Conservation (phyloP, 2,888 invertebrate species). For the Panzeria rudis region DNA sequence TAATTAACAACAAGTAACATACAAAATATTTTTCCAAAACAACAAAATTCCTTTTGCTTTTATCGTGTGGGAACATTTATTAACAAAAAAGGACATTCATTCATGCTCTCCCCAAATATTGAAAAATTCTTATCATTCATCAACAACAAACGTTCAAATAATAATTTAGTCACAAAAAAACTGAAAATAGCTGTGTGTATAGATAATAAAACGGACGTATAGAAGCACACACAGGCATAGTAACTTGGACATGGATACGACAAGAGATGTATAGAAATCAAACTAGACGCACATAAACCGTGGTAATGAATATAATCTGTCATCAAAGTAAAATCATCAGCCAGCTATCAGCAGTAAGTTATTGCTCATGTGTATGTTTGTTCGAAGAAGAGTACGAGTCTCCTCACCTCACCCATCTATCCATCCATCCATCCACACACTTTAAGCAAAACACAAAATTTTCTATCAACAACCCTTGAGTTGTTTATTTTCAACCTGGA, state of each 20-base stretch:
- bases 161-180: conserved; percentile 62
- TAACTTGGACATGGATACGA: conserved; percentile 51
- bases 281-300: conserved; percentile 55
- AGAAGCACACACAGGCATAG: too few relatives aligned
- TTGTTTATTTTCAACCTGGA: conserved; percentile 66
- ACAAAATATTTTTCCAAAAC: conserved; percentile 40
- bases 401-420: conserved; percentile 7
- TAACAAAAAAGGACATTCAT: conserved; percentile 24
- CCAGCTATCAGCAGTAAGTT: conserved; percentile 38
- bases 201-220: conserved; percentile 50
- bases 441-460: conserved; percentile 5
- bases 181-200: conserved; percentile 19
- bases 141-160: conserved; percentile 65
- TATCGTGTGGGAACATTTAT: conserved; percentile 51
- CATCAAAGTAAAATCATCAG: conserved; percentile 78
- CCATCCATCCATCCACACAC: conserved; percentile 24
- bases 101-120: conserved; percentile 8
- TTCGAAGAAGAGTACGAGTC: neutral
- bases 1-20: conserved; percentile 77
- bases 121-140: conserved; percentile 70
- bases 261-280: conserved; percentile 22
- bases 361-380: conserved; percentile 53
- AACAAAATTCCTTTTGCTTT: conserved; percentile 19
- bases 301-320: conserved; percentile 81
- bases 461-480: conserved; percentile 44